These are phyloP conservation scores for Eristalinus sepulchralis DNA, from an alignment of 2,888 invertebrate genomes.

Conservation along the genomic window DNA sequence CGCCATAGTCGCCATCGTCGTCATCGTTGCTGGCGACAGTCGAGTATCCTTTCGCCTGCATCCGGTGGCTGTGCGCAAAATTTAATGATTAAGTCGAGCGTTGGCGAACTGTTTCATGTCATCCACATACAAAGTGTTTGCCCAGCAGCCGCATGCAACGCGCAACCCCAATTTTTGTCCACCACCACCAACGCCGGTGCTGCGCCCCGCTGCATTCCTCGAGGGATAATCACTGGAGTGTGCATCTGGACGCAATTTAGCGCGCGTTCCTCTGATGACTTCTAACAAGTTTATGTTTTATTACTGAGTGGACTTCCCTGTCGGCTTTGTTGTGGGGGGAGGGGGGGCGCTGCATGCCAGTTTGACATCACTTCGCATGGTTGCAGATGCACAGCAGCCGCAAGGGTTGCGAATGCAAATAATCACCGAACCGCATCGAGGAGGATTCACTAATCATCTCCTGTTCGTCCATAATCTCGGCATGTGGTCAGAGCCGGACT, in stretches of 20 bases:
- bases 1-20: neutral
- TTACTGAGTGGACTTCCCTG: conserved; percentile 20
- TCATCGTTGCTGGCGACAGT: neutral
- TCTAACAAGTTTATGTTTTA: conserved; percentile 71
- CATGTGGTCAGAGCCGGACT: conserved; percentile 79
- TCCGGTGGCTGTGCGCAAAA: conserved; percentile 36
- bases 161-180: conserved; percentile 29
- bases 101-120: conserved; percentile 5
- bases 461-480: conserved; percentile 75
- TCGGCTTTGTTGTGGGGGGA: conserved; percentile 34
- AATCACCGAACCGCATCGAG: conserved; percentile 25
- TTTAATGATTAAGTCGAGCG: conserved; percentile 67
- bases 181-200: neutral
- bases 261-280: conserved; percentile 67
- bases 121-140: neutral
- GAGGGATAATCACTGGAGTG: conserved; percentile 71
- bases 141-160: conserved; percentile 34
- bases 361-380: conserved; percentile 56
- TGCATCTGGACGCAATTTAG: conserved; percentile 71
- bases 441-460: conserved; percentile 19
- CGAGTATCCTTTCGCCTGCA: neutral
- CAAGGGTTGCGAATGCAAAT: conserved; percentile 41
- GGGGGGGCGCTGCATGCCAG: neutral
- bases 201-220: conserved; percentile 67
- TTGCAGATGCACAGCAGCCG: conserved; percentile 32